Percentiles rank a stretch among this genome's conserved stretches.
These are phyloP conservation scores for Oligia latruncula DNA, from an alignment of 2,888 invertebrate genomes.

Conservation along the genomic window DNA sequence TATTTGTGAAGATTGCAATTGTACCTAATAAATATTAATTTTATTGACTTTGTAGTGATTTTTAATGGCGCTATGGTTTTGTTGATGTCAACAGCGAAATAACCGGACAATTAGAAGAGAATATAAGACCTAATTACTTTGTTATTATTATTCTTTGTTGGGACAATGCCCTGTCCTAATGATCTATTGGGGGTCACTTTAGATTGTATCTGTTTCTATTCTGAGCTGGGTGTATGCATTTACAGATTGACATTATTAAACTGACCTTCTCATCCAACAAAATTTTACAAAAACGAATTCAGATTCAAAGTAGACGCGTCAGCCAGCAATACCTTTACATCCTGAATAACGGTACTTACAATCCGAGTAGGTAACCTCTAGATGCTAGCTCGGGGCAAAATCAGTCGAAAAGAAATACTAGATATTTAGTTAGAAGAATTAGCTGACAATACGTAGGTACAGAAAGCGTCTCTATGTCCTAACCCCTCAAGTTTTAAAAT, in stretches of 20 bases:
- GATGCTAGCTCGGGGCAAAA: not conserved
- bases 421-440: not conserved
- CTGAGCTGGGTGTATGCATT: not conserved
- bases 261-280: not conserved
- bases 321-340: not conserved
- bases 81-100: not conserved
- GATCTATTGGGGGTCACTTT: slow-evolving; percentile 13
- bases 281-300: not conserved
- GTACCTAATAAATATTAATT: slow-evolving; percentile 18
- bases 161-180: slow-evolving; percentile 23
- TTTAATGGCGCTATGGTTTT: slow-evolving; percentile 6
- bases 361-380: not conserved
- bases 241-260: slow-evolving; percentile 6
- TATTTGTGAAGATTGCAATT: slow-evolving; percentile 27
- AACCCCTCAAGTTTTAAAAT: too few relatives aligned
- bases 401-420: not conserved
- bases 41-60: slow-evolving; percentile 27
- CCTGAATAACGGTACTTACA: not conserved
- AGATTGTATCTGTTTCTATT: slow-evolving; percentile 30
- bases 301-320: not conserved
- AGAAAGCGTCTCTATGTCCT: too few relatives aligned
- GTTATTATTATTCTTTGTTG: not conserved
- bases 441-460: not conserved
- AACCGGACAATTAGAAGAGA: not conserved
- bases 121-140: not conserved